These are phyloP conservation scores for Pavo muticus DNA, from an alignment of 2,113 vertebrate genomes.

Conservation along the genomic window DNA sequence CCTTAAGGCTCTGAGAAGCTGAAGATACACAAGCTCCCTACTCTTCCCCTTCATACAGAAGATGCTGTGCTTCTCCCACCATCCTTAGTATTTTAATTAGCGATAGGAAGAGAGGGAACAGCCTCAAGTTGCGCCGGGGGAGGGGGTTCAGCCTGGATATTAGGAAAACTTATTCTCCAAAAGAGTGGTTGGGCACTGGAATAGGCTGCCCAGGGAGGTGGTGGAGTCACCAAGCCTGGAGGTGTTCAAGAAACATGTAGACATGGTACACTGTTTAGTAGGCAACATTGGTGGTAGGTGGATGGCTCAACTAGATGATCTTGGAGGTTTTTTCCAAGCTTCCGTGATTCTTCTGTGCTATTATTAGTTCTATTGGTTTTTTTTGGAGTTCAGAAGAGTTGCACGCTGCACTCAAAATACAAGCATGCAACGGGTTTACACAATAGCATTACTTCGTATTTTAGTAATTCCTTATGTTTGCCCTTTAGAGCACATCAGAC, in stretches of 20 bases:
- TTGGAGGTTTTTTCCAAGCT: no score
- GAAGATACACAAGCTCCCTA: background rate
- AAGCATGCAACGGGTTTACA: rapidly evolving
- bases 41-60: background rate
- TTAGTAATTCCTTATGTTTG: background rate
- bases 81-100: background rate
- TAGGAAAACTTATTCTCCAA: no score
- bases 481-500: rapidly evolving
- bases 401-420: rapidly evolving
- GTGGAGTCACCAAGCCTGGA: no score
- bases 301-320: no score
- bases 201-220: no score
- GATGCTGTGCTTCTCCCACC: background rate
- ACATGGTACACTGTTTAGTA: no score
- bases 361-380: background rate
- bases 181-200: no score
- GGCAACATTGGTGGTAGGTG: no score
- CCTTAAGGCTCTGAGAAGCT: background rate
- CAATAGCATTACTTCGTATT: background rate
- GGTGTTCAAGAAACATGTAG: no score
- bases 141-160: no score
- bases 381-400: background rate
- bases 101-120: no score
- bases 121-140: no score
- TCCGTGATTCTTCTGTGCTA: background rate